Percentiles rank a stretch among this genome's conserved stretches.
Conservation (phyloP, 2,797 vertebrate species). For the Malacoctenus gilli region DNA sequence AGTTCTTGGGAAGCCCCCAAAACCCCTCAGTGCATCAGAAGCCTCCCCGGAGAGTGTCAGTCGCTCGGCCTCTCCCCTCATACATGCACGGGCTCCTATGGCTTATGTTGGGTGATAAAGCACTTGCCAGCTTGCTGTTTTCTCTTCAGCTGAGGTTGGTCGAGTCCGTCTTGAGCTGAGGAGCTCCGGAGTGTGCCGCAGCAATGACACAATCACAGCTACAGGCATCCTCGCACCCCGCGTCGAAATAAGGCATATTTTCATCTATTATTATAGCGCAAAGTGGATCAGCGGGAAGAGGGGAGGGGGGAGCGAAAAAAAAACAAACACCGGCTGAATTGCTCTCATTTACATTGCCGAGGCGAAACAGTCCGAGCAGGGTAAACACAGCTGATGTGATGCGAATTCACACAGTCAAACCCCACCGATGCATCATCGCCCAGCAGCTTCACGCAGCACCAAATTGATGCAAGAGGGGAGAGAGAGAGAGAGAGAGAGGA, state of each 20-base stretch:
- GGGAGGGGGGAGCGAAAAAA: slow-evolving; percentile 1
- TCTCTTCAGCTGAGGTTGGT: slow-evolving; percentile 67
- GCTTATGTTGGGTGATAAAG: slow-evolving; percentile 58
- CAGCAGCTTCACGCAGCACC: slow-evolving; percentile 64
- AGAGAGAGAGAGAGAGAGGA: background rate
- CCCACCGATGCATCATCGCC: slow-evolving; percentile 60
- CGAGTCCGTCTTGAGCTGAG: slow-evolving; percentile 60
- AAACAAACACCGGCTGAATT: background rate
- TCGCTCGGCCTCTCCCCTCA: slow-evolving; percentile 39
- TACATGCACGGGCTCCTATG: slow-evolving; percentile 54
- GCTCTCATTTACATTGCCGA: slow-evolving; percentile 42
- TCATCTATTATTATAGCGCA: slow-evolving; percentile 24
- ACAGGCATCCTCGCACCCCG: slow-evolving; percentile 68
- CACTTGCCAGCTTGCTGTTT: slow-evolving; percentile 53
- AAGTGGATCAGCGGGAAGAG: slow-evolving; percentile 26
- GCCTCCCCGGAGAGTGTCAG: slow-evolving; percentile 41
- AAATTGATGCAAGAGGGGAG: slow-evolving; percentile 40
- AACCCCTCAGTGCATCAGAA: slow-evolving; percentile 57
- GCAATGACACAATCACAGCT: slow-evolving; percentile 65
- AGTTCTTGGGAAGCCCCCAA: slow-evolving; percentile 52
- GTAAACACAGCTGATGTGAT: slow-evolving; percentile 25
- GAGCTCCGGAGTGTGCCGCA: slow-evolving; percentile 70
- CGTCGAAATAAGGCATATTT: slow-evolving; percentile 58
- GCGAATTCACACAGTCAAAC: slow-evolving; percentile 60
- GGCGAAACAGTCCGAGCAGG: slow-evolving; percentile 17